These are phyloP conservation scores for Melanerpes aurifrons DNA, from an alignment of 2,113 vertebrate species.

Conservation along the genomic window DNA sequence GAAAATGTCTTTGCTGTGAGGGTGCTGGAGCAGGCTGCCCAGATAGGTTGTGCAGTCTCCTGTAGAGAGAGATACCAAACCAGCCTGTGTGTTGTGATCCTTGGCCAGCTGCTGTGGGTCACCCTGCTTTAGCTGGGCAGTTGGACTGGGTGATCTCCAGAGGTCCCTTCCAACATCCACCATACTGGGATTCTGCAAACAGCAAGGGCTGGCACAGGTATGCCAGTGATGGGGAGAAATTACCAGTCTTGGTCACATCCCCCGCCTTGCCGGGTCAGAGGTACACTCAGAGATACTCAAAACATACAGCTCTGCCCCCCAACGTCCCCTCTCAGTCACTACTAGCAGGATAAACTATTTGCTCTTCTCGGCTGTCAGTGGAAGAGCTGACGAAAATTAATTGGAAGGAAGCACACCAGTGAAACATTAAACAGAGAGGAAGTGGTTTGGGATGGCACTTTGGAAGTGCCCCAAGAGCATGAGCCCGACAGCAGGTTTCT, in stretches of 20 bases:
- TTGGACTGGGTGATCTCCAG: background rate
- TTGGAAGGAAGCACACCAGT: background rate
- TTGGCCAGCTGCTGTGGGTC: no score
- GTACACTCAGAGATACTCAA: background rate
- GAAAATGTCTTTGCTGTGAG: no score
- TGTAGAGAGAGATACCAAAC: no score
- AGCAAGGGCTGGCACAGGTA: background rate
- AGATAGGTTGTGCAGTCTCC: no score
- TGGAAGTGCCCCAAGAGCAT: background rate
- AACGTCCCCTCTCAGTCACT: fast-evolving
- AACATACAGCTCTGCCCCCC: background rate
- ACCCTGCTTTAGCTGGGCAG: no score
- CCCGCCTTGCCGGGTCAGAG: background rate
- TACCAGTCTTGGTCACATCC: background rate
- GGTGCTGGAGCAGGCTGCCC: no score
- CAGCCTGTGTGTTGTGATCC: no score
- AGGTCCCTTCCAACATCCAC: no score
- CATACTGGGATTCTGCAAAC: no score
- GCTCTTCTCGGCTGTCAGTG: background rate
- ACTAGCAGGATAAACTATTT: background rate
- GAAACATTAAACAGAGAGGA: background rate
- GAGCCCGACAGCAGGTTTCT: background rate
- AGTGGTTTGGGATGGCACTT: slow-evolving; percentile 13
- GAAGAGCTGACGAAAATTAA: background rate
- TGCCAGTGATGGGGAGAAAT: background rate